phyloP scores from a whole-genome alignment of 2,797 vertebrate genomes.

The Loriculus beryllinus region DNA sequence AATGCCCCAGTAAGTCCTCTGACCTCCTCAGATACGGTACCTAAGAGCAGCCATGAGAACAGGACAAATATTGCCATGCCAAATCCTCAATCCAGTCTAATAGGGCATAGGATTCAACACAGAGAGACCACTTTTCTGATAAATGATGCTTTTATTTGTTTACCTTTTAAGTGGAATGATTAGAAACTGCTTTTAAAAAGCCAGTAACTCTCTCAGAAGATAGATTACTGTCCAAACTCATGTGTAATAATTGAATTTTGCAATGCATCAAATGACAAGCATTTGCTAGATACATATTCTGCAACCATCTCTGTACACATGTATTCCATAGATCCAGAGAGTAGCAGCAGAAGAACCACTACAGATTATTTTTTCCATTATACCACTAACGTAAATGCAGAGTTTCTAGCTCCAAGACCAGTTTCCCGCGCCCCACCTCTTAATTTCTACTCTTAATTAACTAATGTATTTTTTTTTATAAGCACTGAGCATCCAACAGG shows the following conservation, averaged over 20 bases:
- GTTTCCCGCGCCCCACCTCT: neutral
- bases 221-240: neutral
- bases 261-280: neutral
- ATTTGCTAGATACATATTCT: neutral
- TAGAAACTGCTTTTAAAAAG: neutral
- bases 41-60: neutral
- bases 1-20: neutral
- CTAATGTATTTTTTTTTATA: neutral
- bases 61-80: neutral
- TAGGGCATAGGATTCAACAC: neutral
- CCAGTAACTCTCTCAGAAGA: neutral
- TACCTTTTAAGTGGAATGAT: neutral
- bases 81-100: neutral
- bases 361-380: neutral
- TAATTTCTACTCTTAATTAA: neutral
- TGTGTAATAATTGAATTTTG: neutral
- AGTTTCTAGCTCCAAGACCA: neutral
- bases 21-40: fast-evolving
- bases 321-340: fast-evolving
- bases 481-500: neutral
- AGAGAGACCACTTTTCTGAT: neutral
- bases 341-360: neutral
- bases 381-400: neutral
- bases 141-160: neutral
- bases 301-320: no score